These are phyloP conservation scores for Parotia lawesii DNA, from an alignment of 2,113 vertebrate genomes.

Conservation along the genomic window DNA sequence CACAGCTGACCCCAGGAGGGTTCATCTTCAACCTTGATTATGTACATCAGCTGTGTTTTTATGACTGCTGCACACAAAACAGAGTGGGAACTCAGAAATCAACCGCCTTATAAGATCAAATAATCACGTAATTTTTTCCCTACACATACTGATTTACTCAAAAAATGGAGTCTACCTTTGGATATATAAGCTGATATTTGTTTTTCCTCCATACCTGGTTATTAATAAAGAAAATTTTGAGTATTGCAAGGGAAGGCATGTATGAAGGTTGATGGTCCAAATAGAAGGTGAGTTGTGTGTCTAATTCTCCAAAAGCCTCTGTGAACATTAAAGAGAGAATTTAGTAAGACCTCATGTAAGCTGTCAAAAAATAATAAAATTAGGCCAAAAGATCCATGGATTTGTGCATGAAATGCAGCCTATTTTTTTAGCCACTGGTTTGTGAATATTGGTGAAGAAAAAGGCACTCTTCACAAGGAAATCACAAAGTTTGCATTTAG, in stretches of 20 bases:
- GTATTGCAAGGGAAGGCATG: background rate
- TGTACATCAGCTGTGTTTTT: background rate
- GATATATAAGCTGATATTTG: background rate
- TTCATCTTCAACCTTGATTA: background rate
- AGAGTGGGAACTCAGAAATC: background rate
- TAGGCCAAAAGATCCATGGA: background rate
- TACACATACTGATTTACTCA: background rate
- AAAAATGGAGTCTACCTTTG: background rate
- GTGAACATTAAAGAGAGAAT: background rate
- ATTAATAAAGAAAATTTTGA: background rate
- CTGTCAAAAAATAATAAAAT: background rate
- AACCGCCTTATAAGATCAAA: background rate
- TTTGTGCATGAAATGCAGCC: background rate
- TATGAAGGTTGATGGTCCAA: background rate
- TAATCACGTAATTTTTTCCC: accelerated
- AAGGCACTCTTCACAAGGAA: background rate
- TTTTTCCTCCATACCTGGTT: background rate
- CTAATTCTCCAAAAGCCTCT: background rate
- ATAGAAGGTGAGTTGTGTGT: background rate
- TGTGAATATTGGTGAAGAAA: background rate
- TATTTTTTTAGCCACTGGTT: background rate
- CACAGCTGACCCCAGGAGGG: background rate
- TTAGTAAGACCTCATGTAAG: background rate
- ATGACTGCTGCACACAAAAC: accelerated
- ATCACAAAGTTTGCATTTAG: background rate